Base-by-base conservation (phyloP, 2,797 vertebrate species). In the Antrozous pallidus region DNA sequence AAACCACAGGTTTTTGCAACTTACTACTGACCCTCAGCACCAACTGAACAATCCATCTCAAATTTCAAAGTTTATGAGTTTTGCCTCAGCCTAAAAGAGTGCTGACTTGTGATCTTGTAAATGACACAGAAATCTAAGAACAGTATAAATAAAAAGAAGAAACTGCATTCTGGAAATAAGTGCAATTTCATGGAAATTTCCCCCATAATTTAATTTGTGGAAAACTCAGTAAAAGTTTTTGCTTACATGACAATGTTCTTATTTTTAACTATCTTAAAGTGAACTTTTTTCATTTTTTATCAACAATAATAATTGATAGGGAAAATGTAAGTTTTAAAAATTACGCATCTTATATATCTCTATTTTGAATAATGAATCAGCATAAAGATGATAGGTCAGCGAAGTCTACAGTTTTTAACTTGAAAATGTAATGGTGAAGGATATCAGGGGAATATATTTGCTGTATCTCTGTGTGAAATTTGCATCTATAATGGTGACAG, bases 121-220 rank as follows among this genome's bases (percentile, higher is more conserved):
- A 91, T 38, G 8, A n/a, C 13, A 22, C 11, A 75, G 31, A 17
- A 1, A 78, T 82, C 28, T 93, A 94, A 93, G 33, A 77, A 86
- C 85, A 40, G 2, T 31, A 3, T 75, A 83, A 79, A 6, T 67
- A 28, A 70, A 77, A 92, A 63, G 22, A n/a, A 10, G 5, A 40
- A 90, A 54, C 1, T 26, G 74, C 3, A 80, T 47, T 75, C n/a
- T 90, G 91, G 88, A 95, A 95, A 94, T 88, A 92, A 90, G 85
- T 65, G 12, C 20, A 96, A 84, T 91, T 88, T 94, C 54, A 22
- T 84, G 20, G 20, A 75, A 79, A 40, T 67, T 87, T 84, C 38
- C 18, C 28, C 26, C 42, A 82, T 56, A 65, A 91, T 79, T 96
- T 94, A 91, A 80, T 31, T 88, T 91, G 24, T 71, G 12, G 58